phyloP scores from a whole-genome alignment of 2,888 invertebrate species.

The Allolobophora icterica region DNA sequence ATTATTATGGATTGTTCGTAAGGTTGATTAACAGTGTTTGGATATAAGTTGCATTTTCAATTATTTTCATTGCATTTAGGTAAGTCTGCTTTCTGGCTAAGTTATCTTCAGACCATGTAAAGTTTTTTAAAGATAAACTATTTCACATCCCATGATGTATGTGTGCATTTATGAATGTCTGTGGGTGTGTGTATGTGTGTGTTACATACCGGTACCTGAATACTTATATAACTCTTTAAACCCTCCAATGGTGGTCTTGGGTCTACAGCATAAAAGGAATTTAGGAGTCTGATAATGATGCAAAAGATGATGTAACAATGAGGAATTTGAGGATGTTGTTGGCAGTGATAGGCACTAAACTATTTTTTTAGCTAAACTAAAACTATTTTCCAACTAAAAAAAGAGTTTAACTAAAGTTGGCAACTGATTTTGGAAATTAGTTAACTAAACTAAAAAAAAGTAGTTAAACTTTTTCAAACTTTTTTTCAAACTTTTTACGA shows the following conservation, averaged over 20 bases:
- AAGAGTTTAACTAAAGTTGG: too few species aligned
- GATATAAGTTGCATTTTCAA: too few species aligned
- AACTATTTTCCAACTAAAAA: too few species aligned
- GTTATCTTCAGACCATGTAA: background rate
- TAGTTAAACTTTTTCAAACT: too few species aligned
- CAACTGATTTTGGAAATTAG: too few species aligned
- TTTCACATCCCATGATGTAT: background rate
- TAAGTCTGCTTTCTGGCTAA: background rate
- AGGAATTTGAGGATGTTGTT: background rate
- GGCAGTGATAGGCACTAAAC: too few species aligned
- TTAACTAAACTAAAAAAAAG: too few species aligned
- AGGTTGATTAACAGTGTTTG: background rate
- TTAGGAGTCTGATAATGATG: background rate
- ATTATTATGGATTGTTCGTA: background rate
- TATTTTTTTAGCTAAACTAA: too few species aligned
- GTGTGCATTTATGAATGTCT: background rate
- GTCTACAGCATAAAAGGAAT: background rate
- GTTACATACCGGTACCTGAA: background rate
- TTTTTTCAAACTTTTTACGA: too few species aligned
- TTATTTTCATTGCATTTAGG: background rate
- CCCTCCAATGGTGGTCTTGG: background rate
- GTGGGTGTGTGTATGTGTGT: background rate
- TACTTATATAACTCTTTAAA: background rate
- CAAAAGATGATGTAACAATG: background rate
- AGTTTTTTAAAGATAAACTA: background rate